phyloP scores from a whole-genome alignment of 2,888 invertebrate genomes.

The Ischnura elegans region DNA sequence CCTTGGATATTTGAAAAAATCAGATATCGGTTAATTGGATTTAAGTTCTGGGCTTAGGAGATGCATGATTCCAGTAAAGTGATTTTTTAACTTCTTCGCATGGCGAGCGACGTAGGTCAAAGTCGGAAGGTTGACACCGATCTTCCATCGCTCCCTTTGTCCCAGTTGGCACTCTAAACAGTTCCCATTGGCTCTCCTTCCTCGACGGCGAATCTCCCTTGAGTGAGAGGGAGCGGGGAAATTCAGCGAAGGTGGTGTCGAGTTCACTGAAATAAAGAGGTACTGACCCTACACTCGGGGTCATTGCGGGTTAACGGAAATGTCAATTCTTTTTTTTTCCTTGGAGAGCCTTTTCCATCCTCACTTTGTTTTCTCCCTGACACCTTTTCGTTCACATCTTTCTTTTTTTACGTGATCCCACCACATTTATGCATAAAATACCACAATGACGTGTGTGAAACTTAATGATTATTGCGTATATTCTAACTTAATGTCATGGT shows the following conservation, averaged over 20 bases:
- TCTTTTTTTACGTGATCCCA: not conserved
- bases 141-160: conserved; percentile 1
- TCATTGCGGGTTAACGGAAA: not conserved
- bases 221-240: not conserved
- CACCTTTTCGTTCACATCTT: not conserved
- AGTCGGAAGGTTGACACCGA: conserved; percentile 42
- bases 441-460: too few species aligned
- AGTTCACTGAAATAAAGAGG: not conserved
- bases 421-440: too few species aligned
- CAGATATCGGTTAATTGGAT: too few species aligned
- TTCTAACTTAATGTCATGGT: too few species aligned
- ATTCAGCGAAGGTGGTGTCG: not conserved
- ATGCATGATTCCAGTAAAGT: too few species aligned
- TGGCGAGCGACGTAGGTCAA: not conserved
- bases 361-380: not conserved
- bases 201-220: not conserved
- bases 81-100: not conserved
- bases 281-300: not conserved
- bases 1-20: too few species aligned
- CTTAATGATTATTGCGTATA: too few species aligned
- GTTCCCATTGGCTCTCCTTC: not conserved
- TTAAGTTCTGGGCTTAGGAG: too few species aligned
- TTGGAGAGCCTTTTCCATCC: not conserved
- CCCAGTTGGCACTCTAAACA: conserved; percentile 33
- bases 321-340: not conserved